These are phyloP conservation scores for Steatornis caripensis DNA, from an alignment of 2,113 vertebrate genomes.

Conservation along the genomic window DNA sequence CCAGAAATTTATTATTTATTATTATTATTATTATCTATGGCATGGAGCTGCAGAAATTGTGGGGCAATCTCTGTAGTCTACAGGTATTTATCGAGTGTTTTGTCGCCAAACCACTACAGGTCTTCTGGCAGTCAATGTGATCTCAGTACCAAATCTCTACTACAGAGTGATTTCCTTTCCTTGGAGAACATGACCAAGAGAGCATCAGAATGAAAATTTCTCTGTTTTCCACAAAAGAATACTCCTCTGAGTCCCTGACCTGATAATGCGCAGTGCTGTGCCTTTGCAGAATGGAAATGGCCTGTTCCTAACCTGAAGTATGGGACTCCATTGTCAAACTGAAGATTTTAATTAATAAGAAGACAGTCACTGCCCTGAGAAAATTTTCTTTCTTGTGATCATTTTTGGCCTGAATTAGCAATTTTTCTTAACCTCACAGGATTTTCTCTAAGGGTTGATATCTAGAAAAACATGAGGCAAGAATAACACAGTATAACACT, in stretches of 20 bases:
- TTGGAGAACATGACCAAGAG: background rate
- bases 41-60: background rate
- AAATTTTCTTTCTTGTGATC: background rate
- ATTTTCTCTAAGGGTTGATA: background rate
- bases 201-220: background rate
- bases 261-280: background rate
- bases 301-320: background rate
- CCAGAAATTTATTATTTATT: background rate
- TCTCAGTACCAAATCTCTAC: background rate
- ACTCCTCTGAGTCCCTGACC: background rate
- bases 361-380: background rate
- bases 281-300: background rate
- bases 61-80: background rate
- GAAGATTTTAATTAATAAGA: background rate
- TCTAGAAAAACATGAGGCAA: background rate
- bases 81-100: background rate
- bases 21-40: background rate
- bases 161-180: background rate
- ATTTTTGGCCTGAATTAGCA: background rate
- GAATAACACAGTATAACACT: background rate
- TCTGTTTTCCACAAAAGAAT: background rate
- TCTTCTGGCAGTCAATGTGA: background rate
- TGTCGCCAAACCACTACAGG: background rate
- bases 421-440: background rate
- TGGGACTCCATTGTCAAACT: background rate